A percentile compares a stretch with the other conserved stretches of the same genome.
phyloP scores from a whole-genome alignment of 2,888 invertebrate species.

The Noctua comes region DNA sequence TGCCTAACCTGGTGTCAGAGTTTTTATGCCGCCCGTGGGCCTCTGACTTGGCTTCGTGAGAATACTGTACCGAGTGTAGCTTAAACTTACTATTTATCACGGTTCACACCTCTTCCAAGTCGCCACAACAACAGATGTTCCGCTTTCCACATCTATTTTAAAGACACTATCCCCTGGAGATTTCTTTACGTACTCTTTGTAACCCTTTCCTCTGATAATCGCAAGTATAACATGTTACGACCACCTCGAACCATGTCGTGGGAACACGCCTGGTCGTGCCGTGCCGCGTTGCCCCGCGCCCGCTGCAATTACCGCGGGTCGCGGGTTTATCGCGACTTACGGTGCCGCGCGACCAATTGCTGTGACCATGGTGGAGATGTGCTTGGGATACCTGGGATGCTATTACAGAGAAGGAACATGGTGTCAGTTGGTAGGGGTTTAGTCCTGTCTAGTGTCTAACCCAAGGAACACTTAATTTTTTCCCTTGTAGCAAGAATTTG shows the following conservation, averaged over 20 bases:
- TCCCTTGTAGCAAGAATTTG: too few relatives aligned
- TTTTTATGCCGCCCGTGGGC: too few relatives aligned
- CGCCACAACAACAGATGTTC: background rate
- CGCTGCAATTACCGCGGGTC: slow-evolving; percentile 70
- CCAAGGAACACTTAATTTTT: background rate
- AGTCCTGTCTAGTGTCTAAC: background rate
- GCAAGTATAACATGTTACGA: slow-evolving; percentile 27
- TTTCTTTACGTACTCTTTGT: background rate
- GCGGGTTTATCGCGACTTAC: slow-evolving; percentile 70
- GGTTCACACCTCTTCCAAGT: background rate
- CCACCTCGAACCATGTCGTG: slow-evolving; percentile 48
- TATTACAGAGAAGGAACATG: background rate
- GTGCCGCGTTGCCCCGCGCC: slow-evolving; percentile 66
- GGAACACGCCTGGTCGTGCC: slow-evolving; percentile 60
- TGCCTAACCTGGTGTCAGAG: too few relatives aligned
- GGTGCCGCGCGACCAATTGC: slow-evolving; percentile 41
- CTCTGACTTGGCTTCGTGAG: too few relatives aligned
- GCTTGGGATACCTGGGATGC: background rate
- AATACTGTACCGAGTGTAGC: too few relatives aligned
- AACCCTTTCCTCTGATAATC: background rate
- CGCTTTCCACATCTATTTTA: background rate
- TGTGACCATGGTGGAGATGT: slow-evolving; percentile 39
- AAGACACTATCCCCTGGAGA: background rate
- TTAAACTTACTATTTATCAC: too few relatives aligned
- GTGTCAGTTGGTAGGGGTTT: background rate